Percentiles rank a stretch among this genome's conserved stretches.
phyloP scores from a whole-genome alignment of 92 coral and sea anemone genomes.

The Paragorgia papillata region DNA sequence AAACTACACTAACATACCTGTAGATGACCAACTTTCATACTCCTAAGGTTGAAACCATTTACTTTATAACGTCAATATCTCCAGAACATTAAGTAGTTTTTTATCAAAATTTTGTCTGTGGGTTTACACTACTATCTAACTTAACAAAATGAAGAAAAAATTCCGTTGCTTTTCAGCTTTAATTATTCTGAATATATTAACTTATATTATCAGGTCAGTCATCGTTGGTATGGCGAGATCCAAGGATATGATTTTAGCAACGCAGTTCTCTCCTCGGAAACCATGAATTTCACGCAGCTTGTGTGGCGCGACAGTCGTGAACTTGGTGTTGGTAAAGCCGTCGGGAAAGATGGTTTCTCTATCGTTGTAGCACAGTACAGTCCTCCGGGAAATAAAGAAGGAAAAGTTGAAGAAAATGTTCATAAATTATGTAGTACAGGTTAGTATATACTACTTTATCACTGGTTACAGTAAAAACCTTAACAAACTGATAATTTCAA shows the following conservation, averaged over 20 bases:
- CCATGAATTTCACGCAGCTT: constrained; percentile 94
- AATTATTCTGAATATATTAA: too few relatives aligned
- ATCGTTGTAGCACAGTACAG: constrained; percentile 90
- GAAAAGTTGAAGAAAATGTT: constrained; percentile 72
- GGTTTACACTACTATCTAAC: too few relatives aligned
- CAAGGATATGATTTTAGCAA: constrained; percentile 63
- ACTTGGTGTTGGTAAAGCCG: constrained; percentile 89
- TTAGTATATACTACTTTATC: not conserved
- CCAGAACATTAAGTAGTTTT: too few relatives aligned
- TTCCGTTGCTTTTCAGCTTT: too few relatives aligned
- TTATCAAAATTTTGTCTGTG: too few relatives aligned
- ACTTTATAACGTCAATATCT: too few relatives aligned
- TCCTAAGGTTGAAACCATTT: too few relatives aligned
- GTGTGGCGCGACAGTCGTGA: constrained; percentile 93
- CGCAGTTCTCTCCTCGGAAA: constrained; percentile 65
- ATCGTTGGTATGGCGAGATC: constrained; percentile 94
- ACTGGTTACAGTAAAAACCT: too few relatives aligned
- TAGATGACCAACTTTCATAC: too few relatives aligned
- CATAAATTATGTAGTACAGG: constrained; percentile 36
- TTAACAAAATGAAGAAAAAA: too few relatives aligned
- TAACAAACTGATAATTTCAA: too few relatives aligned
- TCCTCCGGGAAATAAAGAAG: constrained; percentile 75
- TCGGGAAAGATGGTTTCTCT: constrained; percentile 79
- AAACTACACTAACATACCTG: too few relatives aligned
- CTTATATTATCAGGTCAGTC: constrained; percentile 70